Conservation (phyloP, 2,113 vertebrate species). For the Xiphias gladius region DNA sequence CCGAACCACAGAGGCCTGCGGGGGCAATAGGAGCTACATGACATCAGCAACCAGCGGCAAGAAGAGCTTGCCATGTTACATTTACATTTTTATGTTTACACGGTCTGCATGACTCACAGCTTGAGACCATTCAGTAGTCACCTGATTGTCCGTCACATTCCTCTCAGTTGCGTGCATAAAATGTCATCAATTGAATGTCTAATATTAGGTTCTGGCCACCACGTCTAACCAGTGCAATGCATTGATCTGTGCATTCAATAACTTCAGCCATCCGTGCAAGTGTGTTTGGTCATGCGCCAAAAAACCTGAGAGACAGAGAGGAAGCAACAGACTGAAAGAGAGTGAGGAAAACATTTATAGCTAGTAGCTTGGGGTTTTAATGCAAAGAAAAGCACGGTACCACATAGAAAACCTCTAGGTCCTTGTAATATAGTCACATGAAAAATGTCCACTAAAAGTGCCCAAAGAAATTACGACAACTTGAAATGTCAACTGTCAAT, state of each 20-base stretch:
- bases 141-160: constrained; percentile 25
- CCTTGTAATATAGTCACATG: no score
- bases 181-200: constrained; percentile 30
- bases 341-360: not conserved
- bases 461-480: no score
- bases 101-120: not conserved
- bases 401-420: no score
- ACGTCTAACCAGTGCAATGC: constrained; percentile 37
- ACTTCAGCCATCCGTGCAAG: constrained; percentile 24
- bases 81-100: constrained; percentile 53
- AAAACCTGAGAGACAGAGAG: not conserved
- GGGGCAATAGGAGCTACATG: constrained; percentile 31
- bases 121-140: constrained; percentile 21
- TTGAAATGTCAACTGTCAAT: not conserved
- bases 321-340: constrained; percentile 10
- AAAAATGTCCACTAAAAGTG: no score
- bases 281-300: constrained; percentile 28
- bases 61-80: constrained; percentile 20
- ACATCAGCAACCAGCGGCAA: constrained; percentile 39
- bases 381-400: not conserved
- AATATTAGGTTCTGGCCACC: constrained; percentile 32
- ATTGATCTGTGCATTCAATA: constrained; percentile 42
- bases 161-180: constrained; percentile 3
- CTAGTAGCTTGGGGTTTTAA: not conserved
- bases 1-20: constrained; percentile 44